These are phyloP conservation scores for Fabriciana adippe DNA, from an alignment of 2,888 invertebrate genomes.

Conservation along the genomic window DNA sequence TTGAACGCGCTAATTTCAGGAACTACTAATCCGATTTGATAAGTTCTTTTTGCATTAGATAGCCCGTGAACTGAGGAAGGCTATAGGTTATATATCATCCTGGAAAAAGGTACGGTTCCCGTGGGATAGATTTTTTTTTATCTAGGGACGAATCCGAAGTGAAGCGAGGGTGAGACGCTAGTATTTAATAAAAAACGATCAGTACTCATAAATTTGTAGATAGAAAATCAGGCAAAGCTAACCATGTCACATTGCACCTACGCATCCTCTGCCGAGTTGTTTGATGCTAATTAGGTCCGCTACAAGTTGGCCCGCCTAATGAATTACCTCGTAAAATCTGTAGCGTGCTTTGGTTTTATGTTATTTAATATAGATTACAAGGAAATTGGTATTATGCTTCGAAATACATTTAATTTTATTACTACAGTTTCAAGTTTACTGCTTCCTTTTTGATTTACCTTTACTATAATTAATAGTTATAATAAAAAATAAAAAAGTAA, in stretches of 20 bases:
- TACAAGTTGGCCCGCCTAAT: conserved; percentile 61
- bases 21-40: too few relatives aligned
- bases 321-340: conserved; percentile 64
- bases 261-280: conserved; percentile 54
- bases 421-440: not conserved
- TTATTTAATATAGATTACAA: conserved; percentile 43
- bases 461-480: conserved; percentile 1
- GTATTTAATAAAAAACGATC: conserved; percentile 21
- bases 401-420: conserved; percentile 30
- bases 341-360: conserved; percentile 43
- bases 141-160: too few relatives aligned
- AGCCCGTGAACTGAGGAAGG: too few relatives aligned
- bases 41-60: too few relatives aligned
- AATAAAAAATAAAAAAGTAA: too few relatives aligned
- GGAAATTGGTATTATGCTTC: conserved; percentile 40
- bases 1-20: too few relatives aligned
- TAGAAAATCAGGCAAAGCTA: conserved; percentile 40
- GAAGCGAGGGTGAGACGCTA: too few relatives aligned
- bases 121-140: too few relatives aligned
- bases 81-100: too few relatives aligned
- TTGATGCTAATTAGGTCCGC: conserved; percentile 65
- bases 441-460: conserved; percentile 19
- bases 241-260: conserved; percentile 51
- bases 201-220: conserved; percentile 55
- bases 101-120: too few relatives aligned